phyloP scores from a whole-genome alignment of 1,140 invertebrate species.

The Wasmannia auropunctata region DNA sequence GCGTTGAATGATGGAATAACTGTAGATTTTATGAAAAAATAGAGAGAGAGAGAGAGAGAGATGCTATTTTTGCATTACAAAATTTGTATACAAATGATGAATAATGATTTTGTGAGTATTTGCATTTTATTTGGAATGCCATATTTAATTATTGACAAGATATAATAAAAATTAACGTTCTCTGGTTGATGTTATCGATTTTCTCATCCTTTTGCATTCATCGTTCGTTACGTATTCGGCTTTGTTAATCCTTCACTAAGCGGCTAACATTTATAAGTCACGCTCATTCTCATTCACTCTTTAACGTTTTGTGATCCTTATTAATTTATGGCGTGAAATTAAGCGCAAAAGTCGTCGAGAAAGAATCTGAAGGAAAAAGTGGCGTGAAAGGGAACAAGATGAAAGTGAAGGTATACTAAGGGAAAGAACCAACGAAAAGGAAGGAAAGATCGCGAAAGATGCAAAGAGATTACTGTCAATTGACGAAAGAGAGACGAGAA shows the following conservation, averaged over 20 bases:
- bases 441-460: slow-evolving; percentile 3
- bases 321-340: slow-evolving; percentile 52
- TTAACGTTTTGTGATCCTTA: background rate
- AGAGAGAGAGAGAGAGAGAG: too few species aligned
- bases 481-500: background rate
- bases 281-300: background rate
- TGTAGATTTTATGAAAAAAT: background rate
- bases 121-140: background rate
- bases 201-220: background rate
- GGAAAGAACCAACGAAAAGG: slow-evolving; percentile 49
- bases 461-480: slow-evolving; percentile 12
- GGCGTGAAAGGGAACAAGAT: background rate
- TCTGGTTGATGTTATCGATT: slow-evolving; percentile 1
- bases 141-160: background rate
- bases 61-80: slow-evolving; percentile 8
- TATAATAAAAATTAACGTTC: background rate
- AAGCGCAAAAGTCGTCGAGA: slow-evolving; percentile 21
- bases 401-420: slow-evolving; percentile 41
- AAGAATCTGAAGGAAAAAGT: slow-evolving; percentile 51
- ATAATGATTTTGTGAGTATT: background rate
- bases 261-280: slow-evolving; percentile 1
- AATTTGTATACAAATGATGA: background rate
- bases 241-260: background rate
- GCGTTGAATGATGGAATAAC: background rate
- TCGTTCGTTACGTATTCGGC: background rate